Conservation (phyloP, 2,888 invertebrate species). For the Caenorhabditis macrosperma region DNA sequence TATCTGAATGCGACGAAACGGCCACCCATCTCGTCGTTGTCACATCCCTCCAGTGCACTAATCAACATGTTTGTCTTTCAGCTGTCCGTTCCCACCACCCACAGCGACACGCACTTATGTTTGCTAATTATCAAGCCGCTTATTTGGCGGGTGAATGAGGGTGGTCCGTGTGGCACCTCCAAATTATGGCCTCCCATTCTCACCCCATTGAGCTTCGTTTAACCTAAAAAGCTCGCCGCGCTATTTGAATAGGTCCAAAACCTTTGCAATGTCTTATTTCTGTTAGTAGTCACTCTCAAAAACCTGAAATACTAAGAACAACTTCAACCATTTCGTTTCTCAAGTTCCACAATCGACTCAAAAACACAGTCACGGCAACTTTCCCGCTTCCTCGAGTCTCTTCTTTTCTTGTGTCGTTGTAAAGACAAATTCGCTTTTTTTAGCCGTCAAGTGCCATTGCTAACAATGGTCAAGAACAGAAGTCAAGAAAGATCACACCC, state of each 20-base stretch:
- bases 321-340: neutral
- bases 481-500: constrained; percentile 48
- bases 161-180: constrained; percentile 29
- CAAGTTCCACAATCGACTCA: neutral
- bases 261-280: neutral
- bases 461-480: constrained; percentile 53
- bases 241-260: neutral
- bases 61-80: constrained; percentile 39
- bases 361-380: neutral
- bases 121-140: constrained; percentile 55
- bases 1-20: constrained; percentile 6
- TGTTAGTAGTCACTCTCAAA: neutral
- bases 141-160: constrained; percentile 27
- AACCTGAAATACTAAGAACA: neutral
- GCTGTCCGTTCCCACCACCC: constrained; percentile 21
- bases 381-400: neutral
- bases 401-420: neutral
- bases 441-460: constrained; percentile 39
- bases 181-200: constrained; percentile 41
- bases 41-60: constrained; percentile 29
- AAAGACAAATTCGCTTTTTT: constrained; percentile 1
- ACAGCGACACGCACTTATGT: constrained; percentile 37
- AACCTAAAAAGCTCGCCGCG: constrained; percentile 12
- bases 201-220: constrained; percentile 4
- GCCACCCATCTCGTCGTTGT: constrained; percentile 2